Evolutionary conservation across 2,888 invertebrate genomes (phyloP), one percentile per base, ranked within the genome.

Genomic region (Drosophila monieri): DNA sequence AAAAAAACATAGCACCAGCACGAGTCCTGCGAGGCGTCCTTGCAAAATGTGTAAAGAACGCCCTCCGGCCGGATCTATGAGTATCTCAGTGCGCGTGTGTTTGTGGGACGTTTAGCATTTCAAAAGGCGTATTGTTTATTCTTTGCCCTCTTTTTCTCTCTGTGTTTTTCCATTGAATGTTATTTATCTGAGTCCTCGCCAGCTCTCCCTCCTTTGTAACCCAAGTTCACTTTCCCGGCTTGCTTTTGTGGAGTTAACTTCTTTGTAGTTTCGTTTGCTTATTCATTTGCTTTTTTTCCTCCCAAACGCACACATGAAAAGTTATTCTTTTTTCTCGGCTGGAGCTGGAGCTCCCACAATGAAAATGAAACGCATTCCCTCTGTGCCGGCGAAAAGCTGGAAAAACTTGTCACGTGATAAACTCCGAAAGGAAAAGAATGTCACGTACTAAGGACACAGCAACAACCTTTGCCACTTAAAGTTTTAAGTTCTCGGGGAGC

Each of bases 401-500:
- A 67, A 70, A 32, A 78, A 75, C 73, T 79, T 79, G 79, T 76
- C 76, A 77, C 76, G 74, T 80, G 80, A 83, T 84, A 84, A 84
- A 77, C 80, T 83, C 64, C 58, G 56, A 74, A 62, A 70, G 68
- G 70, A 54, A 58, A 43, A 51, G 79, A 79, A 69, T 74, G 81
- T 81, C 81, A 81, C 81, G 81, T 84, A 74, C 77, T 47, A 6
- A 25, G 47, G 37, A 23, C 41, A 30, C 59, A 49, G 70, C 74
- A 66, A 80, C 74, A 81, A 81, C 81, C 84, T 84, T 84, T 81
- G 84, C 70, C 84, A 81, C 81, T 81, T 81, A 81, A 81, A 81
- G 81, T 81, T 81, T 81, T 83, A 76, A 77, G 77, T 75, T 77
- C 53, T 27, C 32, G 44, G 27, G 62, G 35, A 35, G 52, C 69